Evolutionary conservation across 2,888 invertebrate species (phyloP).

Genomic region (Aspidapion aeneum): DNA sequence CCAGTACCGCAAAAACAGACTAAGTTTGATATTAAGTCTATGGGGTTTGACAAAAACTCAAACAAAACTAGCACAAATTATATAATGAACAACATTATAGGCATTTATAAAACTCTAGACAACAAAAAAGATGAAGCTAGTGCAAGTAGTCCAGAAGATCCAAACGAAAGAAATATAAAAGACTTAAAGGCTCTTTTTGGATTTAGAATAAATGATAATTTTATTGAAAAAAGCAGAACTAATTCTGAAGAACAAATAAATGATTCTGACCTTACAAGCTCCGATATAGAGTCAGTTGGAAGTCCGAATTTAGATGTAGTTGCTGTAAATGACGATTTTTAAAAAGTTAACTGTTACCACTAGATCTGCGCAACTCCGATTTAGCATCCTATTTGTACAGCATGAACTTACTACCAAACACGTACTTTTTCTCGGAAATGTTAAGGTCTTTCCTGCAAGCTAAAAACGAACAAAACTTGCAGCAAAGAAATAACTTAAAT

Average conservation of each 20-base stretch:
- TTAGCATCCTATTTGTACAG: conserved; percentile 83
- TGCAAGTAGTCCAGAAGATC: neutral
- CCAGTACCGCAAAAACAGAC: conserved; percentile 49
- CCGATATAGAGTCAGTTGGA: conserved; percentile 39
- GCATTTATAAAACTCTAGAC: conserved; percentile 63
- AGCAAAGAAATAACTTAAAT: conserved; percentile 24
- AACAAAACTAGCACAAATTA: conserved; percentile 66
- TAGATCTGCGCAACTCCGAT: conserved; percentile 70
- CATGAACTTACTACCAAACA: conserved; percentile 74
- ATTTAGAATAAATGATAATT: conserved; percentile 34
- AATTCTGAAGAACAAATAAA: neutral
- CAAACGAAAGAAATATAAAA: conserved; percentile 6
- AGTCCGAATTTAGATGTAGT: conserved; percentile 45
- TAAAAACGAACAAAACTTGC: conserved; percentile 46
- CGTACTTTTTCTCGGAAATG: conserved; percentile 88
- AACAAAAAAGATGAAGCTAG: conserved; percentile 22
- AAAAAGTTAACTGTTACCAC: conserved; percentile 38
- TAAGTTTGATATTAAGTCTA: conserved; percentile 47
- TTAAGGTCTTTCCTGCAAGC: conserved; percentile 77
- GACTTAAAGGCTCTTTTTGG: neutral
- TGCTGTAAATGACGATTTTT: conserved; percentile 38
- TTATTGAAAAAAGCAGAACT: conserved; percentile 37
- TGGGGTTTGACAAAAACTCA: conserved; percentile 47
- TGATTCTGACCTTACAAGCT: conserved; percentile 18
- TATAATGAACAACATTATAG: conserved; percentile 69